Evolutionary conservation across 2,888 invertebrate genomes (phyloP), one percentile per base, ranked within the genome.

Genomic region (Hecatera dysodea): DNA sequence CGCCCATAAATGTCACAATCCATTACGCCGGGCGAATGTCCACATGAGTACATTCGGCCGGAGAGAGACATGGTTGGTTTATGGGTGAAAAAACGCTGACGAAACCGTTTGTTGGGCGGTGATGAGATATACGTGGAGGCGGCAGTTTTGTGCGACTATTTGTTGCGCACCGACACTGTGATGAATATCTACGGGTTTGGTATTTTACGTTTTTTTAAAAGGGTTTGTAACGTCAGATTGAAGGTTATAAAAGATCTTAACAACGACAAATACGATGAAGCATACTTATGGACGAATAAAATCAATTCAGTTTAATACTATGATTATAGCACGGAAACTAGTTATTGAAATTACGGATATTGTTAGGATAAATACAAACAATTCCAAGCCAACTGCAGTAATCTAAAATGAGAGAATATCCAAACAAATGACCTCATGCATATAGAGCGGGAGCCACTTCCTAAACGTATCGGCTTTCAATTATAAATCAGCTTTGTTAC

Each of bases 1-100:
- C 80, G 78, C 76, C 80, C 75, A 86, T 86, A 85, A 86, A 86
- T 79, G 87, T 85, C 87, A 83, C 87, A 69, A 85, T 85, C 85
- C 79, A 85, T 86, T 86, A 86, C 74, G 81, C 48, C 68, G 75
- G 69, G 59, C 74, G 73, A 85, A 85, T 85, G 84, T 84, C 78
- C 83, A 85, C 83, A 84, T 83, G 82, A 85, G 72, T 83, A 84
- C 84, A 81, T 86, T 86, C 69, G 74, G 75, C 71, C 72, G 75
- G 72, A 81, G 86, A 77, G 72, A 79, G 79, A 71, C 84, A 60
- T 75, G 74, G 67, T 55, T 82, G 76, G 72, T 86, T 84, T 86
- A 84, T 86, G 75, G 84, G 77, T 73, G 86, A 84, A 84, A 83
- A 84, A 86, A 86, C 80, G 84, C 84, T 84, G 84, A 84, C 80